Conservation (phyloP, 2,113 vertebrate species). For the Xiphophorus maculatus region DNA sequence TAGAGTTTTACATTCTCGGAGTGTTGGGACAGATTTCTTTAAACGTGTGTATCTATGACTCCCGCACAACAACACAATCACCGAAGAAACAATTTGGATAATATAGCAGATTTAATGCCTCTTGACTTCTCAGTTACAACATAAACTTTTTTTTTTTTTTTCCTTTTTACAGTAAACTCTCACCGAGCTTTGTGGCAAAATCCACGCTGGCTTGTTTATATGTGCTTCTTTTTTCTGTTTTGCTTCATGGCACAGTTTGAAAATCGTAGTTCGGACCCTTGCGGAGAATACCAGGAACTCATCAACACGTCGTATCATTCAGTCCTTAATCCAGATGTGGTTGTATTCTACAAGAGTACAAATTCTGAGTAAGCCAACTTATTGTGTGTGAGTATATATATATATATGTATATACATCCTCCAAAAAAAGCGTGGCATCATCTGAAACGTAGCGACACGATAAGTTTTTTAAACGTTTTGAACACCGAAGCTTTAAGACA, state of each 20-base stretch:
- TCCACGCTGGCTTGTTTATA: conserved; percentile 8
- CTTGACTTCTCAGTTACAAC: not conserved
- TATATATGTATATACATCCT: conserved; percentile 22
- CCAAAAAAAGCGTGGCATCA: not conserved
- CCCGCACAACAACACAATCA: conserved; percentile 31
- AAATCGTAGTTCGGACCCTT: conserved; percentile 2
- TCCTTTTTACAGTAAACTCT: not conserved
- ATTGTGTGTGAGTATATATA: conserved; percentile 42
- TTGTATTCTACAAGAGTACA: conserved; percentile 10
- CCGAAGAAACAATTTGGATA: conserved; percentile 22
- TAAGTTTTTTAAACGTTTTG: conserved; percentile 1
- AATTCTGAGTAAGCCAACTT: conserved; percentile 8
- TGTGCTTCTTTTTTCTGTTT: conserved; percentile 27
- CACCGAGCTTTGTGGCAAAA: not conserved
- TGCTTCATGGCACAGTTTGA: conserved; percentile 13
- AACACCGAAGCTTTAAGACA: not conserved
- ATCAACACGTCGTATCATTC: not conserved
- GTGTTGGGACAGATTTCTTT: not conserved
- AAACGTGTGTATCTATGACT: conserved; percentile 23
- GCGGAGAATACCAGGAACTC: conserved; percentile 9
- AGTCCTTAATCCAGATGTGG: conserved; percentile 4
- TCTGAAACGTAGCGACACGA: not conserved
- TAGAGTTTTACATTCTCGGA: conserved; percentile 27
- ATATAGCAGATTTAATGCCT: not conserved
- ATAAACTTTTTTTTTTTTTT: not conserved